Evolutionary conservation across 1,140 invertebrate species (phyloP), one percentile per base, ranked within the genome.

Genomic region (Neodiprion fabricii): DNA sequence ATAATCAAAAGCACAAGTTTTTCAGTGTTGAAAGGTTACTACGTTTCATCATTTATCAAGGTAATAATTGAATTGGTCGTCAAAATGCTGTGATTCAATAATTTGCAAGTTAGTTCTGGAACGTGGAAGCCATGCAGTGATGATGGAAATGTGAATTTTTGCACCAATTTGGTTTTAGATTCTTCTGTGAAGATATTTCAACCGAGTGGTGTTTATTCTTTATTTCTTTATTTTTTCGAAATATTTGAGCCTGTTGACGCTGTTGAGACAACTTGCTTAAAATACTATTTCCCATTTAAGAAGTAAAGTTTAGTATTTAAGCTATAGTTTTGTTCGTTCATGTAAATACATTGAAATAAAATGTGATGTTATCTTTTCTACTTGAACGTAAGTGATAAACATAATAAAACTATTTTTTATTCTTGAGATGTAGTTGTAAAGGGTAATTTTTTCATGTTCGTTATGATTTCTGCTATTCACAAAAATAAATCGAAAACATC

Each of bases 351-450:
- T 61, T 5, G 53, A 61, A 14, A 17, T 14, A 61, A 61, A 61
- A 61, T 61, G 53, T 61, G 53, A 61, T 61, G 53, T 61, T 61
- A 61, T n/a, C 11, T 61, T 61, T 61, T 7, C 53, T 61, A 61
- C 1, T 61, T 61, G 28, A 40, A 40, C 28, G 28, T 40, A 40
- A 40, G 28, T 40, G 53, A 61, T 40, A 40, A 40, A 61, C n/a
- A 61, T 17, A 61, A 61, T 61, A 61, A 61, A 61, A 61, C 53
- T 61, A 61, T 61, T 61, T 61, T 61, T 61, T 61, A 61, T 61
- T 61, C 53, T 61, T 61, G n/a, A 17, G n/a, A 61, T 17, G n/a
- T 61, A 61, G 11, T 61, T 61, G 11, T 61, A 40, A 40, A 40
- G 28, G 5, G 1, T 40, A 40, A 1, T 40, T 40, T 40, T 40